phyloP scores from a whole-genome alignment of 2,888 invertebrate genomes.

The Oeneis ivallda region DNA sequence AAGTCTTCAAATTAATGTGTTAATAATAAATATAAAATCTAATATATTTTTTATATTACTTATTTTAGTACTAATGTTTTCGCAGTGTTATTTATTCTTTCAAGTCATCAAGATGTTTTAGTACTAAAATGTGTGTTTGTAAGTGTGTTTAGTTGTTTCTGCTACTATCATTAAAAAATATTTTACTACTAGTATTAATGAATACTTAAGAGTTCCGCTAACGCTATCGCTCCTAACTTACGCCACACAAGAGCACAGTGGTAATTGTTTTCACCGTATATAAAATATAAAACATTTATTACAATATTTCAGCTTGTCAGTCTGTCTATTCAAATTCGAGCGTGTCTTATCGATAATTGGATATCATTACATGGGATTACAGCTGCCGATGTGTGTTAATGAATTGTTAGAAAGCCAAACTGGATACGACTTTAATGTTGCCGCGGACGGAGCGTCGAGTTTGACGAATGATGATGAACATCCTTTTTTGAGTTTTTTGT shows the following conservation, averaged over 20 bases:
- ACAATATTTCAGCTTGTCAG: constrained; percentile 77
- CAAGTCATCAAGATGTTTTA: no score
- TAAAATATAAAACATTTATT: constrained; percentile 74
- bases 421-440: constrained; percentile 16
- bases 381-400: constrained; percentile 46
- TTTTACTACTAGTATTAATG: no score
- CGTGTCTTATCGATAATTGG: constrained; percentile 78
- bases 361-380: constrained; percentile 63
- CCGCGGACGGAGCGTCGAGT: background rate
- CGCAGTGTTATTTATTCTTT: no score
- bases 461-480: constrained; percentile 11
- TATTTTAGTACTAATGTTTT: no score
- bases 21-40: no score
- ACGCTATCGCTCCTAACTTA: constrained; percentile 39
- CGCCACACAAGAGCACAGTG: constrained; percentile 41
- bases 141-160: no score
- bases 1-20: no score
- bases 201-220: background rate
- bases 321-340: constrained; percentile 75
- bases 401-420: constrained; percentile 30
- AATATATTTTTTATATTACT: no score
- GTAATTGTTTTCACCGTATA: constrained; percentile 71
- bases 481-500: constrained; percentile 10
- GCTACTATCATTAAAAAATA: no score
- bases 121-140: no score